Conservation (phyloP, 2,113 vertebrate species). For the Neogale vison region DNA sequence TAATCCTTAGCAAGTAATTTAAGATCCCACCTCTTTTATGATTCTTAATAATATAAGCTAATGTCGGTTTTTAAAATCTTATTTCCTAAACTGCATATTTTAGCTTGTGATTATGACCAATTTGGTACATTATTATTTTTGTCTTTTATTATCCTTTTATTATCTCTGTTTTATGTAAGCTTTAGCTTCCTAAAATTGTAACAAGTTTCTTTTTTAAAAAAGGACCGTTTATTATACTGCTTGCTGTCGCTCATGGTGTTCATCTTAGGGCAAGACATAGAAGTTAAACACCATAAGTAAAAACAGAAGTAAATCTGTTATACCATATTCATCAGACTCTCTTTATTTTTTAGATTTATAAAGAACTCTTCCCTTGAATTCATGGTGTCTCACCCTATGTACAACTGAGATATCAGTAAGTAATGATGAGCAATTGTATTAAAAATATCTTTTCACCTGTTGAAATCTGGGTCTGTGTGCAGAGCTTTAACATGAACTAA, state of each 20-base stretch:
- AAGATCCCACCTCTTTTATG: neutral
- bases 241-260: neutral
- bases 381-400: conserved; percentile 32
- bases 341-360: conserved; percentile 58
- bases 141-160: neutral
- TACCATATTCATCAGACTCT: neutral
- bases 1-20: neutral
- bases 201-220: neutral
- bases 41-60: conserved; percentile 13
- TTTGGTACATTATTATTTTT: neutral
- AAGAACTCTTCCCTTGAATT: conserved; percentile 53
- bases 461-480: neutral
- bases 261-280: neutral
- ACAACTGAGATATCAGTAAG: conserved; percentile 48
- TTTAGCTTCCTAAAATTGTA: neutral
- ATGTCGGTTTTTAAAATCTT: neutral
- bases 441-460: neutral
- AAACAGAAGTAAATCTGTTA: neutral
- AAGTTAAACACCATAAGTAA: neutral
- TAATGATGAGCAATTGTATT: neutral
- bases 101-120: neutral
- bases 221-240: neutral
- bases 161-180: neutral
- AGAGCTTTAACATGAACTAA: neutral
- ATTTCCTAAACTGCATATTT: conserved; percentile 18